phyloP scores from a whole-genome alignment of 1,140 invertebrate species.

The Maconellicoccus hirsutus region DNA sequence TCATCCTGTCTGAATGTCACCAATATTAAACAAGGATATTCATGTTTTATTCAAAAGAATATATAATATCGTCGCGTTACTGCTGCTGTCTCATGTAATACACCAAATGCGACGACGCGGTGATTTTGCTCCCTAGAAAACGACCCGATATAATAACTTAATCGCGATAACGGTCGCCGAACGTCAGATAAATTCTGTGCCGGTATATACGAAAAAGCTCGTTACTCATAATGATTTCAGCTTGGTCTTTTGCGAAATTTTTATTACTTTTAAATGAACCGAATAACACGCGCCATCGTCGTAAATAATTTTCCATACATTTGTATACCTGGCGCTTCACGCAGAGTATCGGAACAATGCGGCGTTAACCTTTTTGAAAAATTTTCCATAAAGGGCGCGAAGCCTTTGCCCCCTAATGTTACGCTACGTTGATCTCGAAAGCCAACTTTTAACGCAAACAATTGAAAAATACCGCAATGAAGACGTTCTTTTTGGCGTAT shows the following conservation, averaged over 20 bases:
- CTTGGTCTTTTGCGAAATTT: not conserved
- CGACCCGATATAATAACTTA: not conserved
- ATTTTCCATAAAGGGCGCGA: too few species aligned
- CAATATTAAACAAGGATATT: slow-evolving; percentile 1
- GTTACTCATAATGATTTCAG: not conserved
- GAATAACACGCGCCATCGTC: not conserved
- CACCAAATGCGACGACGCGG: not conserved
- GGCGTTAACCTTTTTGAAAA: too few species aligned
- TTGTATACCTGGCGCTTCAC: too few species aligned
- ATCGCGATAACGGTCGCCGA: not conserved
- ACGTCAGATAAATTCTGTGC: not conserved
- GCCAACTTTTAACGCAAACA: too few species aligned
- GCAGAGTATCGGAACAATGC: too few species aligned
- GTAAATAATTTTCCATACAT: not conserved
- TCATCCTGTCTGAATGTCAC: slow-evolving; percentile 7
- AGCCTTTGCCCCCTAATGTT: too few species aligned
- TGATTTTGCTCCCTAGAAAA: not conserved
- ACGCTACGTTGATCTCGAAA: too few species aligned
- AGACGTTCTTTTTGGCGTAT: too few species aligned
- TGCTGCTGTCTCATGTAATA: too few species aligned
- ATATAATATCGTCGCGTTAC: not conserved
- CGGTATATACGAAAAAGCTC: not conserved
- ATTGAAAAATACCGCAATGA: too few species aligned
- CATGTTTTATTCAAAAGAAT: slow-evolving; percentile 9
- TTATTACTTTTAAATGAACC: not conserved